Evolutionary conservation across 2,888 invertebrate genomes (phyloP).

Genomic region (Unio pictorum): DNA sequence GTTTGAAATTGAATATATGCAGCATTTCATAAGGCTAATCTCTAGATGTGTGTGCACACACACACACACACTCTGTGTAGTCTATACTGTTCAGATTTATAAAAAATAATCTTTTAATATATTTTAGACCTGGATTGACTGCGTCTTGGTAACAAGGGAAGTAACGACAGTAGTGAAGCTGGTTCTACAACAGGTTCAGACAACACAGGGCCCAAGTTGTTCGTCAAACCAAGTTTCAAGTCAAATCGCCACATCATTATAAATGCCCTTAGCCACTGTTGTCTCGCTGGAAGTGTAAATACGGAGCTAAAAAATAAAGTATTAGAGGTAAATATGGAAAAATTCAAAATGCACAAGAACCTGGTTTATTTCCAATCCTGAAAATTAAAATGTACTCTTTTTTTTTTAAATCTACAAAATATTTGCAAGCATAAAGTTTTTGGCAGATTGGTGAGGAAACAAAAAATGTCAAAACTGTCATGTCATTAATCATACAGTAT

Average conservation of each 20-base stretch:
- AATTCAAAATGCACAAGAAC: background rate
- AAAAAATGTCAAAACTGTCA: too few relatives aligned
- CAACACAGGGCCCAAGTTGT: slow-evolving; percentile 88
- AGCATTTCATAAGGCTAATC: too few relatives aligned
- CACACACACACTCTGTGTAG: too few relatives aligned
- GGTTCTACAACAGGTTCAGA: slow-evolving; percentile 47
- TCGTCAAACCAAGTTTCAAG: slow-evolving; percentile 97
- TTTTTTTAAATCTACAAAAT: too few relatives aligned
- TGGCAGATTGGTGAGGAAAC: too few relatives aligned
- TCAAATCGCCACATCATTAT: slow-evolving; percentile 97
- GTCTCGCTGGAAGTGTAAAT: slow-evolving; percentile 98
- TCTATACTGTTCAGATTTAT: background rate
- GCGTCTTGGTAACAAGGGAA: slow-evolving; percentile 12
- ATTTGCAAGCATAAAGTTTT: too few relatives aligned
- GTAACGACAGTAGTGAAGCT: slow-evolving; percentile 49
- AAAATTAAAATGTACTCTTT: too few relatives aligned
- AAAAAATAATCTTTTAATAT: background rate
- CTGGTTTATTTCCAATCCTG: background rate
- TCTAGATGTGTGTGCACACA: too few relatives aligned
- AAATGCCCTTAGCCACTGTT: slow-evolving; percentile 98
- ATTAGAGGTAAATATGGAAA: slow-evolving; percentile 77
- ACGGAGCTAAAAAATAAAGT: slow-evolving; percentile 93
- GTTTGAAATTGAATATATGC: too few relatives aligned
- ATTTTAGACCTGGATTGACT: slow-evolving; percentile 10
- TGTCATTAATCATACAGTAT: too few relatives aligned